A percentile compares a stretch with the other conserved stretches of the same genome.
Evolutionary conservation across 2,113 vertebrate genomes (phyloP).

Genomic region (Himantopus leucocephalus): DNA sequence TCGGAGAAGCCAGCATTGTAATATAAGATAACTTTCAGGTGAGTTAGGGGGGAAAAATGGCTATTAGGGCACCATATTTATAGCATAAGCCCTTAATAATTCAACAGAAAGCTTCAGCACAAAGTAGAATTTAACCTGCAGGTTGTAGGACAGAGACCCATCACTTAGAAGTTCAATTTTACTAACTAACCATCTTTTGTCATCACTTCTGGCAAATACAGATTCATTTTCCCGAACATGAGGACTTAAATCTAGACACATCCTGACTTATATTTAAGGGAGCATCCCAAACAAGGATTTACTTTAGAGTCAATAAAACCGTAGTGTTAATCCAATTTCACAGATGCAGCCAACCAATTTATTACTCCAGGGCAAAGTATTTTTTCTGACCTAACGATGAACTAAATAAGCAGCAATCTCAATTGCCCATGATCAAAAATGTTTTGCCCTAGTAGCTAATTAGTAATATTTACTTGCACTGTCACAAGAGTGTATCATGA

Average conservation of each 20-base stretch:
- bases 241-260: background rate
- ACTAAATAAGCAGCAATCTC: background rate
- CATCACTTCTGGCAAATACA: background rate
- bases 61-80: background rate
- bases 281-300: conserved; percentile 2
- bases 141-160: background rate
- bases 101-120: background rate
- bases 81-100: background rate
- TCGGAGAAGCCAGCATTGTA: background rate
- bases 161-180: background rate
- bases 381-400: background rate
- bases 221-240: background rate
- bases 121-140: background rate
- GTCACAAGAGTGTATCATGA: background rate
- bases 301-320: background rate
- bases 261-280: background rate
- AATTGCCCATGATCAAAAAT: background rate
- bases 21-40: background rate
- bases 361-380: background rate
- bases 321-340: conserved; percentile 9
- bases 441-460: background rate
- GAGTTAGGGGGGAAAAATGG: background rate
- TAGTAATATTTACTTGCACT: background rate
- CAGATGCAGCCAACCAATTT: background rate
- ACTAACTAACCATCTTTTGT: background rate